These are phyloP conservation scores for Apamea epomidion DNA, from an alignment of 2,888 invertebrate species.

Conservation along the genomic window DNA sequence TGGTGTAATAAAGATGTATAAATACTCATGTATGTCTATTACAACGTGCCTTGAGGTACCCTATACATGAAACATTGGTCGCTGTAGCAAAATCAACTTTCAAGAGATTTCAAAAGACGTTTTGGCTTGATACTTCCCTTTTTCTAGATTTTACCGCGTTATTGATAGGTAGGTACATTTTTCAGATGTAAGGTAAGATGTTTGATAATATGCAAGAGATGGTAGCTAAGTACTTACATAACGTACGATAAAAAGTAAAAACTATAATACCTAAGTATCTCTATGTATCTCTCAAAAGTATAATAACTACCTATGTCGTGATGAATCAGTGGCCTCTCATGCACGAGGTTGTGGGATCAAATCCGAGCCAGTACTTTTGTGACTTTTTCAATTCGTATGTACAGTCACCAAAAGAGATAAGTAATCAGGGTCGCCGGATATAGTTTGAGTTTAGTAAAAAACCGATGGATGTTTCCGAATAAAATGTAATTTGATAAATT, in stretches of 20 bases:
- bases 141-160: background rate
- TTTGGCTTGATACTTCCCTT: background rate
- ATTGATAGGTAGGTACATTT: background rate
- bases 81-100: background rate
- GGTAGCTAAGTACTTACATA: background rate
- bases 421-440: too few relatives aligned
- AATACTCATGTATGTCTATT: background rate
- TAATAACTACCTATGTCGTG: too few relatives aligned
- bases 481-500: too few relatives aligned
- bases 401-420: too few relatives aligned
- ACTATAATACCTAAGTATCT: background rate
- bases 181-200: background rate
- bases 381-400: too few relatives aligned
- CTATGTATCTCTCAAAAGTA: background rate
- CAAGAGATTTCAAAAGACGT: background rate
- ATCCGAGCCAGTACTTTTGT: too few relatives aligned
- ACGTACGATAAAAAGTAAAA: background rate
- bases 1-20: conserved; percentile 17
- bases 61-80: background rate
- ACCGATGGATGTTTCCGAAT: too few relatives aligned
- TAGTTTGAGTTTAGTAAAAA: too few relatives aligned
- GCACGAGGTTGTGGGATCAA: too few relatives aligned
- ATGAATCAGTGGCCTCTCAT: too few relatives aligned
- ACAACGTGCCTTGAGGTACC: background rate
- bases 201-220: background rate